Base-by-base conservation (phyloP, 1,140 invertebrate genomes). In the Himalopsyche phryganea region DNA sequence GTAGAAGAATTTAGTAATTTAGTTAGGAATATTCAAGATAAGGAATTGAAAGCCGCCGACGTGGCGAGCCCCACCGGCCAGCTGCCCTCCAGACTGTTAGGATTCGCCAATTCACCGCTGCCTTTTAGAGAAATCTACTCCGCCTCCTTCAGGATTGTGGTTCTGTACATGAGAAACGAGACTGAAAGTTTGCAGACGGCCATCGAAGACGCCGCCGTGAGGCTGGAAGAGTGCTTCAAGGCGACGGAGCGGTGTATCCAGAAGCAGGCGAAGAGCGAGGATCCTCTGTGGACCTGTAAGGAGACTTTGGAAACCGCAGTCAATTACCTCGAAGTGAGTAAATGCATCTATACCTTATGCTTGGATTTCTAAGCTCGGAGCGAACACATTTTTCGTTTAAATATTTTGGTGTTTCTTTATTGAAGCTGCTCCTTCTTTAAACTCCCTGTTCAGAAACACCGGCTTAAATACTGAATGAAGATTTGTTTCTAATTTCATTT, bases 301-400 rank as follows among this genome's bases (percentile, higher is more conserved):
- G 69, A 68, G 3, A 57, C 66, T 1, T 61, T 73, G 10, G 67
- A 69, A 14, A 28, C 44, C 0, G 17, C 72, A 6, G 67, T 71
- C 2, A 72, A 75, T 38, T 75, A 69, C 56, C 60, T 76, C 40
- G 74, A 77, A 68, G 75, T 77, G 13, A 47, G 44, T 4, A 40
- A 35, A 35, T n/a, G n/a, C n/a, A n/a, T n/a, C n/a, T n/a, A n/a
- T n/a, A n/a, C n/a, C n/a, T n/a, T n/a, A n/a, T n/a, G n/a, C n/a
- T n/a, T n/a, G n/a, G n/a, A n/a, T n/a, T n/a, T n/a, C n/a, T n/a
- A n/a, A 7, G n/a, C 33, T 7, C 33, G 33, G n/a, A 35, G n/a
- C n/a, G n/a, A 35, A 35, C 33, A 35, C 6, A 6, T 7, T 35
- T 35, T 35, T 7, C 33, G n/a, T 35, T 35, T 35, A n/a, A n/a